Evolutionary conservation across 2,113 vertebrate genomes (phyloP).

Genomic region (Falco punctatus): DNA sequence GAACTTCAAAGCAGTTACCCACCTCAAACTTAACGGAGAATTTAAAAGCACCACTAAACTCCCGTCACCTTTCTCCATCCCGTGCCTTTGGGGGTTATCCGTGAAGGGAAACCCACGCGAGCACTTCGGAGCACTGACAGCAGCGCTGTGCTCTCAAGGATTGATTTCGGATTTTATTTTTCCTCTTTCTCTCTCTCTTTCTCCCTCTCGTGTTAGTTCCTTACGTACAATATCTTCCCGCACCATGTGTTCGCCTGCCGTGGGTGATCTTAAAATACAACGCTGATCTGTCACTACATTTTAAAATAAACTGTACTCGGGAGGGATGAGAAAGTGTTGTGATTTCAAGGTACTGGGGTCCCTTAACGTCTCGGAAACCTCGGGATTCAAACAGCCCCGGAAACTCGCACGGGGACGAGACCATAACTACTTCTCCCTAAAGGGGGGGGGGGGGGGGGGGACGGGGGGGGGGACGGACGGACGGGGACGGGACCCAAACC

Average conservation of each 20-base stretch:
- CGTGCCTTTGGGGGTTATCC: constrained; percentile 21
- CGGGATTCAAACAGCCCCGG: constrained; percentile 38
- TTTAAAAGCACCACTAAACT: constrained; percentile 46
- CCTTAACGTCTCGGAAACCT: constrained; percentile 28
- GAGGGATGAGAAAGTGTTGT: constrained; percentile 68
- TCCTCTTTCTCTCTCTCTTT: constrained; percentile 17
- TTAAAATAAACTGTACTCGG: constrained; percentile 74
- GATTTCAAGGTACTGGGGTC: constrained; percentile 62
- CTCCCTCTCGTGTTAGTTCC: constrained; percentile 72
- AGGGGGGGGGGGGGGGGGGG: neutral
- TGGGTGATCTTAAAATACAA: constrained; percentile 74
- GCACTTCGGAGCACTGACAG: constrained; percentile 65
- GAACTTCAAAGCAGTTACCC: constrained; percentile 73
- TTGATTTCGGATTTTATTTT: constrained; percentile 62
- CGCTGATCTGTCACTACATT: constrained; percentile 79
- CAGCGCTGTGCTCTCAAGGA: constrained; percentile 61
- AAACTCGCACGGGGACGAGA: constrained; percentile 44
- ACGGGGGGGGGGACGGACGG: too few relatives aligned
- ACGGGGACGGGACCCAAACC: neutral
- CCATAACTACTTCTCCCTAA: constrained; percentile 58
- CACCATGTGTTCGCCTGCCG: constrained; percentile 79
- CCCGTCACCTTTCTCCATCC: constrained; percentile 55
- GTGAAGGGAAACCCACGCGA: constrained; percentile 58
- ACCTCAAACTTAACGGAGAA: constrained; percentile 75
- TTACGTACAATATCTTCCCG: constrained; percentile 73